Conservation (phyloP, 2,888 invertebrate species). For the Cephalotes varians region DNA sequence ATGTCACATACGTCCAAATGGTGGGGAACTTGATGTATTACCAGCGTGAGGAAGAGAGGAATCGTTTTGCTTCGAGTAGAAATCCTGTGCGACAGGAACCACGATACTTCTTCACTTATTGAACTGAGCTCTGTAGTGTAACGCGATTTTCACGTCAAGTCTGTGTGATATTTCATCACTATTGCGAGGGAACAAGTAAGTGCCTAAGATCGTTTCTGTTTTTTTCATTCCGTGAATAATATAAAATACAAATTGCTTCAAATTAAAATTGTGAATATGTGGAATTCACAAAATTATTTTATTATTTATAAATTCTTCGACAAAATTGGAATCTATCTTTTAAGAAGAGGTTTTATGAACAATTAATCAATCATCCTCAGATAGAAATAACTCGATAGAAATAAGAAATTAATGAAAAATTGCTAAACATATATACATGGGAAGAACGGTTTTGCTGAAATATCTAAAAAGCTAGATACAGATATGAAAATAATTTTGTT, state of each 20-base stretch:
- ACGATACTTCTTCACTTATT: constrained; percentile 9
- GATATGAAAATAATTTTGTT: no score
- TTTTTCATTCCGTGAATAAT: no score
- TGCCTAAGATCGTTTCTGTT: neutral
- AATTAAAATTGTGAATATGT: neutral
- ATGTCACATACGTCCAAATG: neutral
- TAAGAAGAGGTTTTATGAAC: no score
- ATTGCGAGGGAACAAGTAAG: constrained; percentile 12
- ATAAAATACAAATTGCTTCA: no score
- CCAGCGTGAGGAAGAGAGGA: constrained; percentile 34
- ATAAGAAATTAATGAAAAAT: no score
- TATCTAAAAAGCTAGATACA: no score
- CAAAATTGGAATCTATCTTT: neutral
- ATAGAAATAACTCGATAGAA: no score
- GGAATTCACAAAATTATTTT: neutral
- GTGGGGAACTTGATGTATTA: constrained; percentile 58
- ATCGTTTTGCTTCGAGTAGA: constrained; percentile 51
- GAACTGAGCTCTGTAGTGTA: constrained; percentile 12
- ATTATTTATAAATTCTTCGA: neutral
- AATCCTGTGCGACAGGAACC: constrained; percentile 24
- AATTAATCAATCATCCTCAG: no score
- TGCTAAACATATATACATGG: no score
- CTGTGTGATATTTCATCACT: neutral
- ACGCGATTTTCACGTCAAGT: neutral
- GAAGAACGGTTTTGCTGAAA: no score